Base-by-base conservation (phyloP, 1,140 invertebrate species). In the Aphelinus atriplicis region DNA sequence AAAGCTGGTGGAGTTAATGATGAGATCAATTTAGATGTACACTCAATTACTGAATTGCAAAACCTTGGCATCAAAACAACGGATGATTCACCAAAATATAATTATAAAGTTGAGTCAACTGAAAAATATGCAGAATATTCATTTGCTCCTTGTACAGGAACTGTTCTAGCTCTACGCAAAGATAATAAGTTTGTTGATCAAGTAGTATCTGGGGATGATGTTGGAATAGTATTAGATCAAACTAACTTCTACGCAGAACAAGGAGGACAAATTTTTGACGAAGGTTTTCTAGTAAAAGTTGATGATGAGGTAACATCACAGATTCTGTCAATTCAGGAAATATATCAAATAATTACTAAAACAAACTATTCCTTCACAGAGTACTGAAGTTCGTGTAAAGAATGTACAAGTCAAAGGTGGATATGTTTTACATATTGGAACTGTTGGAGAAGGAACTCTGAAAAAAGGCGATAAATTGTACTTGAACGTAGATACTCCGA, bases 211-310 rank as follows among this genome's bases (percentile, higher is more conserved):
- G 97, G 97, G 0, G 91, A 96, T 84, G 95, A 98, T 88, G 97
- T 96, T 87, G 97, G 96, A 42, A 88, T 99, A 71, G 88, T 99
- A 77, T 89, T 99, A 67, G 96, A 99, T 85, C 90, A 91, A 80
- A 99, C 98, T 0, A 95, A 92, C 84, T 99, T 99, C 86, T 98
- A 99, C 89, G 97, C 97, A 6, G 98, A 99, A 87, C 96, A 98
- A 89, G 98, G 98, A 80, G 98, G 98, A 10, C 98, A 99, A 89
- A 97, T 99, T 79, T 98, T 93, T 86, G 98, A 99, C 87, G 96
- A 97, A 85, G 98, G 98, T 42, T 98, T 95, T 80, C 92, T 99
- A 82, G 93, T 94, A 1, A 98, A 98, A 90, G 87, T 91, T 42
- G 92, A 92, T 64, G 95, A 96, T 87, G 95, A 96, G 80, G 91